These are phyloP conservation scores for Phyllostomus hastatus DNA, from an alignment of 2,113 vertebrate genomes.

Conservation along the genomic window DNA sequence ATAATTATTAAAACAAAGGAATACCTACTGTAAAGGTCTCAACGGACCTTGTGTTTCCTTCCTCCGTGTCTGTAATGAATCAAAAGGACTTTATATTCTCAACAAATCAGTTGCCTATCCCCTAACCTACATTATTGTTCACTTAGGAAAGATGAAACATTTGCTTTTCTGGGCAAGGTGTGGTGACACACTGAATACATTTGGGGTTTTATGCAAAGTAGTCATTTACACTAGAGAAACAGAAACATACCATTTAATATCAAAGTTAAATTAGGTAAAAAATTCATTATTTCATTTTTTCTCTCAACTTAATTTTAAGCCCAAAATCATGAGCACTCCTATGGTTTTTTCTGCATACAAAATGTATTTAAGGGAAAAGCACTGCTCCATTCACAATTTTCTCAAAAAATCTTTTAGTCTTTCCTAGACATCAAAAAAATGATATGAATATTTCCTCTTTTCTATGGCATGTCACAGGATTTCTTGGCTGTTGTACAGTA, in stretches of 20 bases:
- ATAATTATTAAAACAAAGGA: slow-evolving; percentile 67
- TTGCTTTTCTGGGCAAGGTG: slow-evolving; percentile 29
- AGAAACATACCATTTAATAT: slow-evolving; percentile 55
- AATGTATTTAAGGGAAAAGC: slow-evolving; percentile 4
- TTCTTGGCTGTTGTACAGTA: not conserved
- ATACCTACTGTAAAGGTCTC: slow-evolving; percentile 39
- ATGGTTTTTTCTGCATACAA: not conserved
- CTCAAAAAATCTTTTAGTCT: slow-evolving; percentile 18
- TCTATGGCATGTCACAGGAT: not conserved
- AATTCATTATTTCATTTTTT: slow-evolving; percentile 32
- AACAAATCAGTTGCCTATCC: slow-evolving; percentile 59
- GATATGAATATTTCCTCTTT: not conserved
- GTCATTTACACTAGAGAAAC: slow-evolving; percentile 28
- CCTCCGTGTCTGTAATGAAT: slow-evolving; percentile 49
- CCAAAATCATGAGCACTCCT: not conserved
- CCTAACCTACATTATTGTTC: slow-evolving; percentile 61
- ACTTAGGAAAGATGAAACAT: slow-evolving; percentile 53
- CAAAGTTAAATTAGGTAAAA: slow-evolving; percentile 64
- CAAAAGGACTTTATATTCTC: slow-evolving; percentile 48
- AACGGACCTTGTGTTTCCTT: slow-evolving; percentile 47
- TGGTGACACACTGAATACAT: slow-evolving; percentile 49
- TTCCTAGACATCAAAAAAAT: not conserved
- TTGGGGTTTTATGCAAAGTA: slow-evolving; percentile 55
- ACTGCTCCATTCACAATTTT: not conserved
- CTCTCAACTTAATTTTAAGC: slow-evolving; percentile 27